phyloP scores from a whole-genome alignment of 2,797 vertebrate genomes.

The Arvicola amphibius region DNA sequence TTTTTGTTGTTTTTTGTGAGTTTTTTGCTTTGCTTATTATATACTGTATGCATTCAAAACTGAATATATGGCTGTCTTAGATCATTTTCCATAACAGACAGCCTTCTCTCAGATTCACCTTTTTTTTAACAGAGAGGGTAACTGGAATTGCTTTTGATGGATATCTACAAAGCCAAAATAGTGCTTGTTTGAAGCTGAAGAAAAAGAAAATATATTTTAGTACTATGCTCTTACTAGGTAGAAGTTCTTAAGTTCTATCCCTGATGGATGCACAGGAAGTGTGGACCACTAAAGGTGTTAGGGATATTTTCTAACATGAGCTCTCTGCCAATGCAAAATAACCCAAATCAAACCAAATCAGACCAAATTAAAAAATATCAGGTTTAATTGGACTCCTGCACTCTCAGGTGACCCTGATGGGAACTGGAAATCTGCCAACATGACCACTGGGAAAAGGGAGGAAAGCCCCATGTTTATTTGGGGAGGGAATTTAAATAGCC shows the following conservation, averaged over 20 bases:
- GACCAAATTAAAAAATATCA: no score
- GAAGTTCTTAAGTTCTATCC: neutral
- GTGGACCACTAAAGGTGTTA: neutral
- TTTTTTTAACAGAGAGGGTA: rapidly evolving
- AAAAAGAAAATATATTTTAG: neutral
- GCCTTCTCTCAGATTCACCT: neutral
- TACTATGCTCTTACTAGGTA: neutral
- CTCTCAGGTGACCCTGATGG: no score
- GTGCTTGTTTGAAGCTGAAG: neutral
- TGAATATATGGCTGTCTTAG: neutral
- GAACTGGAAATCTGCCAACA: no score
- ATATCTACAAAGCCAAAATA: neutral
- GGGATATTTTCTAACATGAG: no score
- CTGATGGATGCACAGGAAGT: neutral
- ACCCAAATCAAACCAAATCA: no score
- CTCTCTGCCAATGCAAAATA: no score
- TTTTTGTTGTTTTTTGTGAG: no score
- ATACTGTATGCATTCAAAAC: neutral
- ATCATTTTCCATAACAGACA: neutral
- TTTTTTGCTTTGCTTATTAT: no score
- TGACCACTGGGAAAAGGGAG: no score
- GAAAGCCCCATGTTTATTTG: no score
- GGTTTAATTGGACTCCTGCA: no score
- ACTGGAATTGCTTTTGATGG: neutral
- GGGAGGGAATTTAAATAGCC: no score